Evolutionary conservation across 2,797 vertebrate genomes (phyloP).

Genomic region (Pseudotriccus pelzelni): DNA sequence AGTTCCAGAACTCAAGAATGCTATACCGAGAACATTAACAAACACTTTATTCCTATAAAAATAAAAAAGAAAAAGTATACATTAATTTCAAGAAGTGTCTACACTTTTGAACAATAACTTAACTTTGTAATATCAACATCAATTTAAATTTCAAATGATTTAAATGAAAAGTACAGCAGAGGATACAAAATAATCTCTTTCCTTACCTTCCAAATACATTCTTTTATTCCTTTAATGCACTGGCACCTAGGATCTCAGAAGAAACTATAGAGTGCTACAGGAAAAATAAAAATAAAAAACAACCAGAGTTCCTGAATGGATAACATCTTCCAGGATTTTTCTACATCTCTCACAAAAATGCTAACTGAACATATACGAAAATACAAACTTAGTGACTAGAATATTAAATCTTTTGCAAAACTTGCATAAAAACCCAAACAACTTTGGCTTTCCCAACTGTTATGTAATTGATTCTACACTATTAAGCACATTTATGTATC

Average conservation of each 20-base stretch:
- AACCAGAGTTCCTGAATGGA: background rate
- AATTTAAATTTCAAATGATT: conserved; percentile 58
- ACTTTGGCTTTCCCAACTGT: background rate
- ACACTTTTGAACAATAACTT: conserved; percentile 66
- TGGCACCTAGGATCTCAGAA: background rate
- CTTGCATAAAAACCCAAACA: background rate
- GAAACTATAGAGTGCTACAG: background rate
- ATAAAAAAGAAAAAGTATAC: conserved; percentile 52
- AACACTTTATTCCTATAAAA: conserved; percentile 64
- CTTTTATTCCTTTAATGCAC: background rate
- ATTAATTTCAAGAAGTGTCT: conserved; percentile 45
- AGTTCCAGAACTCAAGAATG: conserved; percentile 21
- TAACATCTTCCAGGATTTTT: background rate
- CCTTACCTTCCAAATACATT: conserved; percentile 39
- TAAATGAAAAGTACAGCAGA: background rate
- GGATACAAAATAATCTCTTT: conserved; percentile 12
- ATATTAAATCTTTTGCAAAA: background rate
- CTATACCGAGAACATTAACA: conserved; percentile 1
- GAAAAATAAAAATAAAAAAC: background rate
- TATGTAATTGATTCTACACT: background rate
- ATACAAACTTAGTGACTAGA: background rate
- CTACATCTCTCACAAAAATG: background rate
- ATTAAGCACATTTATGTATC: background rate
- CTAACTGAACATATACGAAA: background rate
- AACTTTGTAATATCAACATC: conserved; percentile 54